Evolutionary conservation across 2,797 vertebrate species (phyloP).

Genomic region (Hirundo rustica): DNA sequence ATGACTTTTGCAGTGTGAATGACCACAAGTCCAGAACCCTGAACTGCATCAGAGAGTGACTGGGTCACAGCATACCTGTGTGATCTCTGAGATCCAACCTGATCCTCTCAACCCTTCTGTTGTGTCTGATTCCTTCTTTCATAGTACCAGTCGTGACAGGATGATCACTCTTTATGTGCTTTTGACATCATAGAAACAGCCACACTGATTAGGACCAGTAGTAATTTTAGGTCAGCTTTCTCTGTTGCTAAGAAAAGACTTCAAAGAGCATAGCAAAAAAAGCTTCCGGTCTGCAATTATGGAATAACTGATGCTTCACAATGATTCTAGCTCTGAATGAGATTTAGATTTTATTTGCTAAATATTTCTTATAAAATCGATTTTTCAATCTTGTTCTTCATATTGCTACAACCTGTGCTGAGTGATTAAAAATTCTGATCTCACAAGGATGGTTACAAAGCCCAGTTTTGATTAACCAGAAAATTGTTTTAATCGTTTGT

Average conservation of each 20-base stretch:
- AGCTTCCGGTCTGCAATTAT: neutral
- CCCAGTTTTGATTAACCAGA: slow-evolving; percentile 73
- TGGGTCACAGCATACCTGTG: neutral
- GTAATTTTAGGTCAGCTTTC: neutral
- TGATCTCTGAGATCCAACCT: neutral
- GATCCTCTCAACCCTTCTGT: neutral
- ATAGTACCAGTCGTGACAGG: neutral
- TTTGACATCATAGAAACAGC: neutral
- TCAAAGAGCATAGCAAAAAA: neutral
- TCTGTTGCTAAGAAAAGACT: neutral
- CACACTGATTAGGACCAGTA: neutral
- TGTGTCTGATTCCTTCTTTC: neutral
- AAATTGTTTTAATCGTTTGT: slow-evolving; percentile 75
- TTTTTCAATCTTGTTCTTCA: slow-evolving; percentile 51
- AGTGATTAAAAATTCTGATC: slow-evolving; percentile 71
- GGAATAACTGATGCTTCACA: neutral
- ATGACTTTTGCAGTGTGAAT: neutral
- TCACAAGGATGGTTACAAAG: slow-evolving; percentile 56
- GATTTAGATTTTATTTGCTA: slow-evolving; percentile 65
- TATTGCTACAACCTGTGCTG: neutral
- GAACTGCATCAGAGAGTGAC: neutral
- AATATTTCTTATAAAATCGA: slow-evolving; percentile 69
- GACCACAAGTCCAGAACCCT: neutral
- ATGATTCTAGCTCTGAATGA: slow-evolving; percentile 2
- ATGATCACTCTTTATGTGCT: neutral